Evolutionary conservation across 2,797 vertebrate genomes (phyloP).

Genomic region (Scyliorhinus canicula): DNA sequence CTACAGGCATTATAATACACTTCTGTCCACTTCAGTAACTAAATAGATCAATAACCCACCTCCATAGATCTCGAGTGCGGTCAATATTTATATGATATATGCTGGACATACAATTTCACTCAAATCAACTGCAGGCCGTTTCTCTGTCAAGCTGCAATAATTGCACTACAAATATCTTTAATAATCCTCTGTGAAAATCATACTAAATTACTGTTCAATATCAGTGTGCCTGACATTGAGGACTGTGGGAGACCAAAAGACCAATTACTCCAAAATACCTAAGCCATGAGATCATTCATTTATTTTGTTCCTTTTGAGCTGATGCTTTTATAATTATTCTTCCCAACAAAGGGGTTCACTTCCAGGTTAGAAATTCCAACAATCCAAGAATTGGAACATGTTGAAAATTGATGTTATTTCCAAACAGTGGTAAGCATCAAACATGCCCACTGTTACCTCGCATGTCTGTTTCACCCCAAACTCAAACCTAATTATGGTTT

Average conservation of each 20-base stretch:
- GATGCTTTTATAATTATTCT: background rate
- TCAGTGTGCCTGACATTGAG: background rate
- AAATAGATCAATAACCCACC: background rate
- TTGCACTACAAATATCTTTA: background rate
- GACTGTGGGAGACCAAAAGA: background rate
- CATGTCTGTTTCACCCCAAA: background rate
- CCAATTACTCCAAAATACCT: background rate
- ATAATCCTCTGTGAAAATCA: background rate
- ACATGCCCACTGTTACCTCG: background rate
- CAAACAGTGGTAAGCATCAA: background rate
- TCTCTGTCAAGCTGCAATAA: background rate
- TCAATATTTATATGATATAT: background rate
- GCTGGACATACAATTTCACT: background rate
- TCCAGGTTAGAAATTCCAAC: too few species aligned
- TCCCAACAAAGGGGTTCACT: background rate
- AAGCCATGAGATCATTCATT: background rate
- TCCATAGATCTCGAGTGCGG: background rate
- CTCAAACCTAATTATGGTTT: background rate
- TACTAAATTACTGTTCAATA: background rate
- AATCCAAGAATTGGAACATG: background rate
- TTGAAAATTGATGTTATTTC: background rate
- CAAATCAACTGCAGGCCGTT: background rate
- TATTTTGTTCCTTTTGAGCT: background rate
- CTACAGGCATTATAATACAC: background rate
- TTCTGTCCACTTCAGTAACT: background rate